Percentiles rank a stretch among this genome's conserved stretches.
phyloP scores from a whole-genome alignment of 2,797 vertebrate species.

The Meda fulgida region DNA sequence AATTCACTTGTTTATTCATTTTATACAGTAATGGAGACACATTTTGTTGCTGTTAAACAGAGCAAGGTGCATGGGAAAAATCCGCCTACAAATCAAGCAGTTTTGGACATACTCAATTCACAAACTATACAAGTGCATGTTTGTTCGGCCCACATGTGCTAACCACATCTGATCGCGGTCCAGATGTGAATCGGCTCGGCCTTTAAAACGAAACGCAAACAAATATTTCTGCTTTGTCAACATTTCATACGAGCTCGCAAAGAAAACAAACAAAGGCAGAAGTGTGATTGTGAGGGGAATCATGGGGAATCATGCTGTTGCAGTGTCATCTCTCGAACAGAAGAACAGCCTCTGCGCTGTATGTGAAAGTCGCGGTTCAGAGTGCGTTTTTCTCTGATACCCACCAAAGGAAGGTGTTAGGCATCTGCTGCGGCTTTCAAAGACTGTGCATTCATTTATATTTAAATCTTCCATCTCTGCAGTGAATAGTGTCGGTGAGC shows the following conservation, averaged over 20 bases:
- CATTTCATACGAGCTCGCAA: slow-evolving; percentile 6
- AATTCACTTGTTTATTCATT: not conserved
- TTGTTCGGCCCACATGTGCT: not conserved
- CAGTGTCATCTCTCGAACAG: slow-evolving; percentile 15
- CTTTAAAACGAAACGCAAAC: slow-evolving; percentile 1
- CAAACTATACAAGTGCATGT: not conserved
- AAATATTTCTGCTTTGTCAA: slow-evolving; percentile 33
- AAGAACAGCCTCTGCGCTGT: not conserved
- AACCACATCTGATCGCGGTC: not conserved
- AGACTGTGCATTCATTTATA: slow-evolving; percentile 61
- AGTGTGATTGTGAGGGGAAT: slow-evolving; percentile 24
- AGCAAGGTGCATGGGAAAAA: not conserved
- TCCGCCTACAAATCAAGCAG: not conserved
- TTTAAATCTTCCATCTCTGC: slow-evolving; percentile 62
- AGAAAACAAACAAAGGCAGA: slow-evolving; percentile 33
- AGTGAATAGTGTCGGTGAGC: not conserved
- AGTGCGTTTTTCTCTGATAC: slow-evolving; percentile 34
- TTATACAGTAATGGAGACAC: not conserved
- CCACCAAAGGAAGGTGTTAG: slow-evolving; percentile 50
- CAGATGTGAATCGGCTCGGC: not conserved
- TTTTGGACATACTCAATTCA: not conserved
- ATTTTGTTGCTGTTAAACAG: not conserved
- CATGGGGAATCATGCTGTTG: slow-evolving; percentile 5
- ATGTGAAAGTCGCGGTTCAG: slow-evolving; percentile 33
- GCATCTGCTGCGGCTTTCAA: slow-evolving; percentile 46